Evolutionary conservation across 1,140 invertebrate species (phyloP), one percentile per base, ranked within the genome.

Genomic region (Zeugodacus cucurbitae): DNA sequence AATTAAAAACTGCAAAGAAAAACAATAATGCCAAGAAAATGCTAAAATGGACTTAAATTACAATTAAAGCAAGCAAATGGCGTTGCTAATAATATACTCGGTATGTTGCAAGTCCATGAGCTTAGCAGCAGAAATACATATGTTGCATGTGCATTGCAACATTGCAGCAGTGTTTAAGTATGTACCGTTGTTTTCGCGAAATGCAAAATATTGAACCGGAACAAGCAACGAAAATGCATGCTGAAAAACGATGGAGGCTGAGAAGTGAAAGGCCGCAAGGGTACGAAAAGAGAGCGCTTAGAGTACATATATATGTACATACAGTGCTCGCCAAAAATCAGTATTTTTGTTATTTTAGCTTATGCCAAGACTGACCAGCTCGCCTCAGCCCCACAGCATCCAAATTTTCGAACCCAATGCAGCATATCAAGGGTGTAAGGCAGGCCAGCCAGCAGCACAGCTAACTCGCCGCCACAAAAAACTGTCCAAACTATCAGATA

Each of bases 401-500:
- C 70, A 57, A 85, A 54, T 41, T 58, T 34, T 48, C 22, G 54
- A 22, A 58, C 54, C 1, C 8, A 88, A 3, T 26, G 32, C 54
- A 86, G 48, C 62, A 87, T n/a, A 10, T 62, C n/a, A 62, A 62
- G 7, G 58, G 58, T 62, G n/a, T 26, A 62, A 62, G n/a, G 58
- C 22, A 29, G 44, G n/a, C n/a, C 82, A 44, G 32, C 34, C 41
- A 67, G 86, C 26, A 62, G 64, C 37, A 11, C 32, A 62, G 44
- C 54, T 11, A 10, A 82, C 11, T 29, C 41, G 59, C 41, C 62
- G 70, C 34, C n/a, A n/a, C n/a, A n/a, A 67, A 87, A 67, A 67
- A 67, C 86, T 88, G 78, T 88, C 78, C 78, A 86, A 89, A 87
- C 67, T 87, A 89, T 89, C 88, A 89, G 88, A 89, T 89, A 59